Percentiles rank a stretch among this genome's conserved stretches.
phyloP scores from a whole-genome alignment of 2,113 vertebrate species.

The Hippotragus niger region DNA sequence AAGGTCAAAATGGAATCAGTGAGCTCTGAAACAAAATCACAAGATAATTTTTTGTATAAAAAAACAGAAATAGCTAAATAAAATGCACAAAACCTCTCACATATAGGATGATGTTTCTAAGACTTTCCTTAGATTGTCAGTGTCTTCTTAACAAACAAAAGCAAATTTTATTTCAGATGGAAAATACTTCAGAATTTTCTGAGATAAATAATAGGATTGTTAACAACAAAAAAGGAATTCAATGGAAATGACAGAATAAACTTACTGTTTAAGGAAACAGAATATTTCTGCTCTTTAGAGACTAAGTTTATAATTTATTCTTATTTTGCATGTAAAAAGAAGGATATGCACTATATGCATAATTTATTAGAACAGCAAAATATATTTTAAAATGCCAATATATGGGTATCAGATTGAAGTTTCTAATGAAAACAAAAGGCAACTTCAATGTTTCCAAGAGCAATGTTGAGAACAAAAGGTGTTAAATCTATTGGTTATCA shows the following conservation, averaged over 20 bases:
- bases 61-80: not conserved
- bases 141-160: not conserved
- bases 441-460: not conserved
- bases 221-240: not conserved
- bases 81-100: not conserved
- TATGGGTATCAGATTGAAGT: not conserved
- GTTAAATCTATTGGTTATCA: not conserved
- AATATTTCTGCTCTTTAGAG: not conserved
- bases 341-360: not conserved
- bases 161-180: not conserved
- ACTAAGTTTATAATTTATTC: not conserved
- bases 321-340: not conserved
- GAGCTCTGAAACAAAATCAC: not conserved
- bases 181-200: not conserved
- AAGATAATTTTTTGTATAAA: not conserved
- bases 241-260: not conserved
- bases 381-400: not conserved
- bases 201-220: not conserved
- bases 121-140: not conserved
- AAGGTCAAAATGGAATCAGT: not conserved
- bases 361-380: not conserved
- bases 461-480: not conserved
- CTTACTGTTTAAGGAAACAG: not conserved
- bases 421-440: not conserved
- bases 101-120: not conserved